Base-by-base conservation (phyloP, 2,113 vertebrate genomes). In the Oreotragus oreotragus region DNA sequence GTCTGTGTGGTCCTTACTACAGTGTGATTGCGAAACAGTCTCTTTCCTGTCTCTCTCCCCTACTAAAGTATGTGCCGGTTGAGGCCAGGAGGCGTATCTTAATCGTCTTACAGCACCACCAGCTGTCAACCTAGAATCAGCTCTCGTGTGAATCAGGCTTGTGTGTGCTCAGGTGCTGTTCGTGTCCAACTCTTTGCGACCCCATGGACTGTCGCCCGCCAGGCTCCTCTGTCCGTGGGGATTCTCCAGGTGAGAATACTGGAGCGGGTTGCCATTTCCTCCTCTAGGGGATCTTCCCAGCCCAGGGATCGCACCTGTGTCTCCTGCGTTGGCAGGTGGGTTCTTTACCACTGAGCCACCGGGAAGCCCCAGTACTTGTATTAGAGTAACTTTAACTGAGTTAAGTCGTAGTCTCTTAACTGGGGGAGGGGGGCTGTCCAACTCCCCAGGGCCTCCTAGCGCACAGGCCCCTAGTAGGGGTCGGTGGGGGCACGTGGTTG, bases 101-200 rank as follows among this genome's bases (percentile, higher is more conserved):
- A 43, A 1, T 55, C n/a, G 33, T 64, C 47, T 70, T 86, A 0
- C 25, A 3, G 70, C 33, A 27, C 49, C 49, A 49, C 73, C 66
- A 17, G 2, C 30, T 81, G 12, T 23, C 73, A 43, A 6, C 43
- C 14, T 6, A 28, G 3, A 3, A 4, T 45, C 43, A 6, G 28
- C 62, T 77, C 53, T 81, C 7, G 39, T 60, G 25, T 60, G 27
- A 60, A 60, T 60, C 27, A 43, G 17, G 28, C 11, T 43, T 43
- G 11, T 13, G 21, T 73, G 70, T 43, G 36, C 36, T 25, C 70
- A 25, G 70, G 70, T 73, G 36, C 21, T 25, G 6, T 6, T 14
- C 36, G 0, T 43, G 70, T 43, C 70, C 3, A 1, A 7, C 1
- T 43, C 70, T 73, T 3, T 12, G 5, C 0, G 3, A 25, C 70